Percentiles rank a stretch among this genome's conserved stretches.
These are phyloP conservation scores for Acleris emargana DNA, from an alignment of 2,888 invertebrate genomes.

Conservation along the genomic window DNA sequence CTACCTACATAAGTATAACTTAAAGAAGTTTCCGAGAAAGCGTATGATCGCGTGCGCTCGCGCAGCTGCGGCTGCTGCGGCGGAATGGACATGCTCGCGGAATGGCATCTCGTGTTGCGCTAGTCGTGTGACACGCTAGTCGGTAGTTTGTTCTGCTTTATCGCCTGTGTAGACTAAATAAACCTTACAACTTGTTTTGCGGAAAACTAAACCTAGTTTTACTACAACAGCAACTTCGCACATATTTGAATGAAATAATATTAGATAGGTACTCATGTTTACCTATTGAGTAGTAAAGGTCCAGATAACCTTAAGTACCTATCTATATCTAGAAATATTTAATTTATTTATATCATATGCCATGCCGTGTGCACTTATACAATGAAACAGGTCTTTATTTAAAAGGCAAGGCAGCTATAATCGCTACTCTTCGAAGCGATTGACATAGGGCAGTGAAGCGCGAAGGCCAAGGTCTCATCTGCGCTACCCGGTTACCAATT, in stretches of 20 bases:
- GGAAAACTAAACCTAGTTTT: slow-evolving; percentile 3
- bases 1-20: slow-evolving; percentile 4
- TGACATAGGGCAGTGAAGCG: slow-evolving; percentile 64
- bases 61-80: slow-evolving; percentile 42
- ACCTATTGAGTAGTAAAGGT: no score
- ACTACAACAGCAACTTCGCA: not conserved
- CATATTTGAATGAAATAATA: no score
- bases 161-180: slow-evolving; percentile 18
- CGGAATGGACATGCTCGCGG: slow-evolving; percentile 48
- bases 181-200: slow-evolving; percentile 21
- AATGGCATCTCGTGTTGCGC: slow-evolving; percentile 43
- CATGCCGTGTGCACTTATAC: slow-evolving; percentile 23
- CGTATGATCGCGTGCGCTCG: slow-evolving; percentile 53
- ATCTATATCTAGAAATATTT: no score
- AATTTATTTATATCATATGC: no score
- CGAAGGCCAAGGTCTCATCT: slow-evolving; percentile 76
- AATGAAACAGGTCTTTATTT: slow-evolving; percentile 56
- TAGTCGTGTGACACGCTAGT: no score
- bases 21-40: slow-evolving; percentile 51
- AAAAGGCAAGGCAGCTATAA: slow-evolving; percentile 56
- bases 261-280: not conserved
- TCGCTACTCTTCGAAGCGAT: slow-evolving; percentile 58
- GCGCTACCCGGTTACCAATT: slow-evolving; percentile 52
- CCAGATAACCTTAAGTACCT: no score
- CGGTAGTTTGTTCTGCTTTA: slow-evolving; percentile 21